A percentile compares a stretch with the other conserved stretches of the same genome.
Evolutionary conservation across 2,888 invertebrate genomes (phyloP).

Genomic region (Apamea sordens): DNA sequence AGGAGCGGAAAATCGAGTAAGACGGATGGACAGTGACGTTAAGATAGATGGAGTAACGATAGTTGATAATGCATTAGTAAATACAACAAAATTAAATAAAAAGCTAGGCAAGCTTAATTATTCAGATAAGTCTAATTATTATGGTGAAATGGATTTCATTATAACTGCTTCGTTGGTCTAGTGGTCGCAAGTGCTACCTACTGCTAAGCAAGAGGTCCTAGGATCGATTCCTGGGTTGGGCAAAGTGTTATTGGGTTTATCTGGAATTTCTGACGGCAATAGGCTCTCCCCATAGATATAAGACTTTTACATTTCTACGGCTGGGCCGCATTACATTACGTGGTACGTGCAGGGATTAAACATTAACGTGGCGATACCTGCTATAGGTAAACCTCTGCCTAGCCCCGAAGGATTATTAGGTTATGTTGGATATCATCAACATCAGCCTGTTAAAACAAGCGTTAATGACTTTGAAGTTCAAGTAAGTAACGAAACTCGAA

Average conservation of each 20-base stretch:
- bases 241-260: not conserved
- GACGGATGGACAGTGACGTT: not conserved
- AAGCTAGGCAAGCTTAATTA: not conserved
- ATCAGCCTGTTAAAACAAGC: not conserved
- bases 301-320: too few relatives aligned
- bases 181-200: not conserved
- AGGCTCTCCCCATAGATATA: too few relatives aligned
- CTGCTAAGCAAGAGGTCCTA: too few relatives aligned
- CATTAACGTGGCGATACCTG: too few relatives aligned
- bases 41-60: not conserved
- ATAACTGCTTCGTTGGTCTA: not conserved
- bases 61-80: not conserved
- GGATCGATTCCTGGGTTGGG: not conserved
- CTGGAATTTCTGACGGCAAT: not conserved
- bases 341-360: not conserved
- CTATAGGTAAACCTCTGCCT: too few relatives aligned
- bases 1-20: not conserved
- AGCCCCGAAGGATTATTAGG: too few relatives aligned
- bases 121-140: not conserved
- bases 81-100: not conserved
- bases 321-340: not conserved
- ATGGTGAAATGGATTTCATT: not conserved
- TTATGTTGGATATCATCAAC: too few relatives aligned
- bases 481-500: slow-evolving; percentile 4
- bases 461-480: slow-evolving; percentile 31